Conservation (phyloP, 2,113 vertebrate genomes). For the Potamarius usumacintae region DNA sequence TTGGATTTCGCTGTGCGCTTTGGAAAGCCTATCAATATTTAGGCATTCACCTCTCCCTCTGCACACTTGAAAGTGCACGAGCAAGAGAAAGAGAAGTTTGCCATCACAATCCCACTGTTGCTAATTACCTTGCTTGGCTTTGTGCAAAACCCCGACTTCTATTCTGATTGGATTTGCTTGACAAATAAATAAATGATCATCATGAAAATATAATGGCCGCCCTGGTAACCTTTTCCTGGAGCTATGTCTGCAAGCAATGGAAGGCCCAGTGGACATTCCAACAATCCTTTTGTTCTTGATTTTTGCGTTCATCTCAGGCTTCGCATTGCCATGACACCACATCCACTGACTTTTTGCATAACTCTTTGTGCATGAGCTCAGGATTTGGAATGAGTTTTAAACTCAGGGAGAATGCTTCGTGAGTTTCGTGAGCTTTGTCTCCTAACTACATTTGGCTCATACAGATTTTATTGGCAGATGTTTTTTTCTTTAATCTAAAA, state of each 20-base stretch:
- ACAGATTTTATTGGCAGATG: neutral
- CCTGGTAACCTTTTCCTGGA: conserved; percentile 67
- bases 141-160: conserved; percentile 64
- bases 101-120: conserved; percentile 74
- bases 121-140: conserved; percentile 76
- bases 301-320: conserved; percentile 35
- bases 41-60: conserved; percentile 63
- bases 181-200: conserved; percentile 79
- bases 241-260: conserved; percentile 55
- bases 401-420: neutral
- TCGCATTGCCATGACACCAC: conserved; percentile 19
- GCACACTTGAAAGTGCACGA: conserved; percentile 66
- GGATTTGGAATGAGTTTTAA: conserved; percentile 1
- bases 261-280: conserved; percentile 48
- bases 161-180: conserved; percentile 76
- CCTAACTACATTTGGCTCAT: conserved; percentile 13
- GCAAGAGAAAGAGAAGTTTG: conserved; percentile 64
- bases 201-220: conserved; percentile 76
- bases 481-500: neutral
- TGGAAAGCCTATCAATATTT: conserved; percentile 72
- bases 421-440: neutral
- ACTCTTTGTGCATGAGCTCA: neutral
- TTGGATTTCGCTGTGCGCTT: conserved; percentile 61
- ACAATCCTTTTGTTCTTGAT: conserved; percentile 49
- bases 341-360: conserved; percentile 5